Percentiles rank a stretch among this genome's conserved stretches.
phyloP scores from a whole-genome alignment of 2,797 vertebrate genomes.

The Lagocephalus sceleratus region DNA sequence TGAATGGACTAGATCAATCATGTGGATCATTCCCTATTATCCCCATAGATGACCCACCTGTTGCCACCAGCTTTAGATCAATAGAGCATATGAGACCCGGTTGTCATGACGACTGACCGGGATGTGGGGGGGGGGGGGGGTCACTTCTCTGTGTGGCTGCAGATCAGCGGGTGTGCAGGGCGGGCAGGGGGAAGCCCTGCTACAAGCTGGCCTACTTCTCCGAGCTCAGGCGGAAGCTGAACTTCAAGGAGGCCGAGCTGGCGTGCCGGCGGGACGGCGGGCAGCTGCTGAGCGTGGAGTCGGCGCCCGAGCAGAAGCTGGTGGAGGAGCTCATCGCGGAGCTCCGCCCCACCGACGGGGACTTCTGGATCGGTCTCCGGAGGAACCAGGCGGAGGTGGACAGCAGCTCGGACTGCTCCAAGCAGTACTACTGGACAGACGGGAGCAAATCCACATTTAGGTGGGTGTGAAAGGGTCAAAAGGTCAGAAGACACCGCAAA shows the following conservation, averaged over 20 bases:
- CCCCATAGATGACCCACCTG: too few species aligned
- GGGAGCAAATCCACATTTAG: conserved; percentile 78
- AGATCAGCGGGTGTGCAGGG: conserved; percentile 88
- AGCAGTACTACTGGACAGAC: conserved; percentile 87
- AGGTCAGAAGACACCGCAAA: background rate
- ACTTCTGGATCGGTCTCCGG: conserved; percentile 95
- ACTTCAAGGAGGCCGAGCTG: conserved; percentile 81
- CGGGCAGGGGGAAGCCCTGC: conserved; percentile 84
- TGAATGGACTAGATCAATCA: too few species aligned
- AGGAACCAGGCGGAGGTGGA: conserved; percentile 74
- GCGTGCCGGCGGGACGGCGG: conserved; percentile 85
- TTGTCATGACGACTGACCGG: background rate
- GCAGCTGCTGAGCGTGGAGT: conserved; percentile 86
- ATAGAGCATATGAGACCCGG: background rate
- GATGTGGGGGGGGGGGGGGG: background rate
- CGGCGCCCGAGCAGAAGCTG: conserved; percentile 81
- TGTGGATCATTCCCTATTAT: too few species aligned
- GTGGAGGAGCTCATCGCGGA: conserved; percentile 84
- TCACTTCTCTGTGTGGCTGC: conserved; percentile 11
- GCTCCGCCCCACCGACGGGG: conserved; percentile 86
- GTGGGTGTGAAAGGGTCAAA: conserved; percentile 35
- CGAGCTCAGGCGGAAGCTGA: conserved; percentile 78
- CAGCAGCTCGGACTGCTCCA: conserved; percentile 78
- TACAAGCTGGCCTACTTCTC: conserved; percentile 92
- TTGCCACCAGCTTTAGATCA: too few species aligned